A percentile compares a stretch with the other conserved stretches of the same genome.
Evolutionary conservation across 2,888 invertebrate species (phyloP).

Genomic region (Chouioia cunea): DNA sequence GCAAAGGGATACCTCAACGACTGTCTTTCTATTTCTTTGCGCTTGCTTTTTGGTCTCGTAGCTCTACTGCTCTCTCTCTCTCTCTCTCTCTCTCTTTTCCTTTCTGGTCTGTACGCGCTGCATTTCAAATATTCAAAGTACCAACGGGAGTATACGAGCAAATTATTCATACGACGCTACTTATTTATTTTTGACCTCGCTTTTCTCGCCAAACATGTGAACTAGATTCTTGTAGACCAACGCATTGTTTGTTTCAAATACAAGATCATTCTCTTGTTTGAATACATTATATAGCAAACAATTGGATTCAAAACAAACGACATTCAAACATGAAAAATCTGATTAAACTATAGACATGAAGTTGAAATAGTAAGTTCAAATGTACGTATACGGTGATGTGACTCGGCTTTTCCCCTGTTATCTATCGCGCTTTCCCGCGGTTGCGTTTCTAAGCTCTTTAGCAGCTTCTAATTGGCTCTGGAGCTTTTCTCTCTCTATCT

Average conservation of each 20-base stretch:
- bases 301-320: too few relatives aligned
- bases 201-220: too few relatives aligned
- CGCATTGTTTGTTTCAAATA: too few relatives aligned
- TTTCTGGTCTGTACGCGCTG: not conserved
- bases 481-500: slow-evolving; percentile 36
- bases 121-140: not conserved
- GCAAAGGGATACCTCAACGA: slow-evolving; percentile 7
- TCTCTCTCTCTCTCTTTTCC: not conserved
- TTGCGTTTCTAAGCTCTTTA: slow-evolving; percentile 52
- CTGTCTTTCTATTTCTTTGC: slow-evolving; percentile 1
- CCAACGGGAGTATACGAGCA: too few relatives aligned
- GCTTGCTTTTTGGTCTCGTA: too few relatives aligned
- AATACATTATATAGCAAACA: too few relatives aligned
- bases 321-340: slow-evolving; percentile 7
- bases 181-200: too few relatives aligned
- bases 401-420: not conserved
- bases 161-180: too few relatives aligned
- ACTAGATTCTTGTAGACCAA: too few relatives aligned
- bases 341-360: not conserved
- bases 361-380: too few relatives aligned
- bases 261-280: too few relatives aligned
- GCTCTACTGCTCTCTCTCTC: not conserved
- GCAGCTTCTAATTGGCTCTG: slow-evolving; percentile 52
- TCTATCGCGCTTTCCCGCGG: slow-evolving; percentile 35
- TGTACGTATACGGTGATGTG: too few relatives aligned